These are phyloP conservation scores for Grantiella picta DNA, from an alignment of 2,113 vertebrate genomes.

Conservation along the genomic window DNA sequence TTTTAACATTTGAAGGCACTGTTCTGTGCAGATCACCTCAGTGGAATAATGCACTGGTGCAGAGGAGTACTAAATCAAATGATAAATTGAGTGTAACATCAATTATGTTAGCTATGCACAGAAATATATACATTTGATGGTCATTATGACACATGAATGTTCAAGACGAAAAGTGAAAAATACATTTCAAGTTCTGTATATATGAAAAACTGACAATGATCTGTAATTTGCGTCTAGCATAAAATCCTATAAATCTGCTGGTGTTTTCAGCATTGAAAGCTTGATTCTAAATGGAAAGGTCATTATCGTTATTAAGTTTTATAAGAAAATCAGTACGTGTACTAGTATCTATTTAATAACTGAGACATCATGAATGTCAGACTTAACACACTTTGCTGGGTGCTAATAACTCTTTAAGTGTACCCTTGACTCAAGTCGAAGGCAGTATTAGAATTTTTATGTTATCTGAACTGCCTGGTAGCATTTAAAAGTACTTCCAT, in stretches of 20 bases:
- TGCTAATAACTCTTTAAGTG: conserved; percentile 77
- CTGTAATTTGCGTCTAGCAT: conserved; percentile 59
- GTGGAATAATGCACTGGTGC: conserved; percentile 60
- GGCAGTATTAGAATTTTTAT: conserved; percentile 76
- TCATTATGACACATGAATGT: conserved; percentile 52
- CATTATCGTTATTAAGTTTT: conserved; percentile 80
- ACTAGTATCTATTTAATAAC: conserved; percentile 78
- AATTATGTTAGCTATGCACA: conserved; percentile 71
- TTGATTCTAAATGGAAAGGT: conserved; percentile 76
- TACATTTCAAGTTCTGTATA: conserved; percentile 53
- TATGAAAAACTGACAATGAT: conserved; percentile 62
- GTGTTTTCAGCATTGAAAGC: conserved; percentile 69
- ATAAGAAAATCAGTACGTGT: conserved; percentile 77
- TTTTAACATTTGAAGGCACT: conserved; percentile 44
- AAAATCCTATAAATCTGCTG: conserved; percentile 71
- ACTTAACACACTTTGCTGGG: conserved; percentile 74
- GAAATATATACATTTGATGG: conserved; percentile 72
- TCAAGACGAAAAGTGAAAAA: conserved; percentile 63
- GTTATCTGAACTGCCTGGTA: conserved; percentile 68
- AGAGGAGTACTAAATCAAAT: conserved; percentile 67
- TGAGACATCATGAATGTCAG: conserved; percentile 79
- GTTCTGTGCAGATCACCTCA: conserved; percentile 37
- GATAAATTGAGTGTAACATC: conserved; percentile 73
- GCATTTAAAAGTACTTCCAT: conserved; percentile 70
- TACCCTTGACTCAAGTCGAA: conserved; percentile 73